A percentile compares a stretch with the other conserved stretches of the same genome.
phyloP scores from a whole-genome alignment of 1,140 invertebrate genomes.

The Mactra quadrangularis region DNA sequence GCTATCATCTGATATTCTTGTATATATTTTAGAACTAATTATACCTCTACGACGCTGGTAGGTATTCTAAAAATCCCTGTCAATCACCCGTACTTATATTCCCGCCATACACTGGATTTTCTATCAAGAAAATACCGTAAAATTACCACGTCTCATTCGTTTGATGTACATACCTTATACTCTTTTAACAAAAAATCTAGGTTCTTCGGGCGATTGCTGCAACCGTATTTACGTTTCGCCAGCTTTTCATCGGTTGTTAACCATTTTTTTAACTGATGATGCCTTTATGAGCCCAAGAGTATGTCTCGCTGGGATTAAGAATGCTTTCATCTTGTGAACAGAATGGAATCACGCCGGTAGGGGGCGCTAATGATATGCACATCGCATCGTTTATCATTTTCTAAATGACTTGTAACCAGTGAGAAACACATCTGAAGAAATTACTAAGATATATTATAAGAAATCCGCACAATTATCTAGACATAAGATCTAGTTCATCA shows the following conservation, averaged over 20 bases:
- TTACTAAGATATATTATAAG: too few relatives aligned
- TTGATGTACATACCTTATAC: constrained; percentile 56
- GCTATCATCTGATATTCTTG: constrained; percentile 49
- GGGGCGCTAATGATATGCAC: constrained; percentile 37
- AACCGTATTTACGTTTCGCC: constrained; percentile 49
- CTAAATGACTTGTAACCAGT: constrained; percentile 36
- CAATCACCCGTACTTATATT: constrained; percentile 57
- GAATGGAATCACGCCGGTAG: constrained; percentile 20
- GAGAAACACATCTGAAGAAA: constrained; percentile 17
- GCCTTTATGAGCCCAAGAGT: constrained; percentile 43
- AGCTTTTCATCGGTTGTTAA: constrained; percentile 51
- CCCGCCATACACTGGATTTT: constrained; percentile 40
- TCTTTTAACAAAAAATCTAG: constrained; percentile 37
- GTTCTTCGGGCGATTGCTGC: constrained; percentile 23
- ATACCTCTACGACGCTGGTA: constrained; percentile 28
- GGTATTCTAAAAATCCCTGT: constrained; percentile 56
- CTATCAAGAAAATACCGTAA: constrained; percentile 61
- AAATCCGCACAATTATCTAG: too few relatives aligned
- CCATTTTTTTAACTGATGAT: constrained; percentile 51
- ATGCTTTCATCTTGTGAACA: constrained; percentile 41
- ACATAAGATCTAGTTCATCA: too few relatives aligned
- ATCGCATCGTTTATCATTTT: constrained; percentile 31
- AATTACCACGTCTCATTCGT: constrained; percentile 46
- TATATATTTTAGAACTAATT: constrained; percentile 31
- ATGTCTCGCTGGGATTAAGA: constrained; percentile 36